phyloP scores from a whole-genome alignment of 2,113 vertebrate genomes.

The Circaetus cinerascens region DNA sequence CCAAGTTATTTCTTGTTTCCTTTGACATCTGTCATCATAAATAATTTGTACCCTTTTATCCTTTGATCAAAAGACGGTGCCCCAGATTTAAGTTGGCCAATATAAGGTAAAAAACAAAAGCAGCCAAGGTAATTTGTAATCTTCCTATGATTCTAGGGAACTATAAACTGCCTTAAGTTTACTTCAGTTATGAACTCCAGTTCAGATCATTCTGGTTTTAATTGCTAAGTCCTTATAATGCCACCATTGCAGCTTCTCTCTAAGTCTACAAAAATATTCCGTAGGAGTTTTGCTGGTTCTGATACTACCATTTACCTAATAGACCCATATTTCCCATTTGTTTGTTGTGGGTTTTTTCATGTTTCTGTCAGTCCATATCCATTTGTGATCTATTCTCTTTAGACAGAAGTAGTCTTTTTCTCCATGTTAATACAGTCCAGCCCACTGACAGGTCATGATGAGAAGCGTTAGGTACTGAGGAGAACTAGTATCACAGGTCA shows the following conservation, averaged over 20 bases:
- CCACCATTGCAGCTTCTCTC: neutral
- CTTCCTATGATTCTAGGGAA: neutral
- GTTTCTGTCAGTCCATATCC: neutral
- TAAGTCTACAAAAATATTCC: neutral
- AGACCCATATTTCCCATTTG: neutral
- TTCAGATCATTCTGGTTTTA: neutral
- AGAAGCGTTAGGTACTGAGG: neutral
- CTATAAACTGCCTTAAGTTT: neutral
- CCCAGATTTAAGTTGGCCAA: neutral
- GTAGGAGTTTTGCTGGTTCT: neutral
- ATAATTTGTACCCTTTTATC: neutral
- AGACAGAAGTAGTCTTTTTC: neutral
- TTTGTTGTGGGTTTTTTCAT: neutral
- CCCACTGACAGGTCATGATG: neutral
- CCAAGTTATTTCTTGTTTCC: slow-evolving; percentile 37
- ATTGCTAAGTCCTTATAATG: neutral
- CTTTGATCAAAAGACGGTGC: neutral
- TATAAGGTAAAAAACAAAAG: neutral
- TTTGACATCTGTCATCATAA: slow-evolving; percentile 14
- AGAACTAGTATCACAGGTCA: neutral
- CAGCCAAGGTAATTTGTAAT: neutral
- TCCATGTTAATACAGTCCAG: neutral
- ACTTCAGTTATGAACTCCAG: neutral
- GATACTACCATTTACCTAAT: neutral
- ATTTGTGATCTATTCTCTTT: neutral